Evolutionary conservation across 2,113 vertebrate species (phyloP), one percentile per base, ranked within the genome.

Genomic region (Falco punctatus): DNA sequence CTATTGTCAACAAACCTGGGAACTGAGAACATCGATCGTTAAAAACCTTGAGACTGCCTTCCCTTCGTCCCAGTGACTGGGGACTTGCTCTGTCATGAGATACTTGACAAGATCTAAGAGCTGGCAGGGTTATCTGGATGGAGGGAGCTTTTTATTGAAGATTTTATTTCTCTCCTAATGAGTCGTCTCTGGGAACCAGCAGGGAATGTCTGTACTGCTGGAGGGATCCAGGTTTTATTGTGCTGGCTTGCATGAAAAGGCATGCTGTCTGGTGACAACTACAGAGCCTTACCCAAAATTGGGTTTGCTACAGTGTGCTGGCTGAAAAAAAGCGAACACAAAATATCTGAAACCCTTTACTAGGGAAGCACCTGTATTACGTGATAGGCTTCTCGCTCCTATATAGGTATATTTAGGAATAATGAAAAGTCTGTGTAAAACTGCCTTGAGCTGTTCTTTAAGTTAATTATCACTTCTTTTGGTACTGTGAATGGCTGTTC

Each of bases 391-490:
- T 44, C 85, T 90, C 85, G 67, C 71, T 94, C 64, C 71, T 30
- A 42, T 66, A 89, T 94, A 97, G 93, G 97, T 98, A 92, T 92
- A 96, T 95, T 97, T 93, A 96, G 88, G 77, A 98, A 96, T 91
- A 97, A 97, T 88, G 96, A 93, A 96, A 97, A 96, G 97, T 95
- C 97, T 96, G 79, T 58, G 92, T 95, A 97, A 96, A 97, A 97
- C 86, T 94, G 98, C 98, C 98, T 97, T 81, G 96, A 98, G 98
- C 98, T 96, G 96, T 98, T 98, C 98, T 98, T 98, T 98, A 98
- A 98, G 98, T 98, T 98, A 98, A 98, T 98, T 98, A 98, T 98
- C 98, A 97, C 97, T 98, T 98, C 97, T 98, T 98, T 98, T 95
- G 98, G 97, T 98, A 80, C 96, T 95, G 96, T 97, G 98, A 98